A percentile compares a stretch with the other conserved stretches of the same genome.
These are phyloP conservation scores for Diglossa brunneiventris DNA, from an alignment of 2,113 vertebrate species.

Conservation along the genomic window DNA sequence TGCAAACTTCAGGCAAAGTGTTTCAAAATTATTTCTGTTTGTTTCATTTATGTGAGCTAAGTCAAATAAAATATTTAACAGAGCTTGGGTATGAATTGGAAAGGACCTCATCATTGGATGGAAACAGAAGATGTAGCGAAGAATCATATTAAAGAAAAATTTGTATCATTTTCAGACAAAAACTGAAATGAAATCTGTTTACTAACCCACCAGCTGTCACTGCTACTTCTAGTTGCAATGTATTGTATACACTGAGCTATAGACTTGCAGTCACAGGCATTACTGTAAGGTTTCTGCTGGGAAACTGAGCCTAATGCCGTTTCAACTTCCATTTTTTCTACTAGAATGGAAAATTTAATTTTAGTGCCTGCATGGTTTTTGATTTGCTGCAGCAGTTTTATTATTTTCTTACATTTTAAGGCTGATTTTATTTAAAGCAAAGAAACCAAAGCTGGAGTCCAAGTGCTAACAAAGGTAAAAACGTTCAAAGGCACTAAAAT, in stretches of 20 bases:
- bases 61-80: slow-evolving; percentile 61
- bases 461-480: neutral
- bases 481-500: neutral
- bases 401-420: neutral
- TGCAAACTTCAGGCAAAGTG: neutral
- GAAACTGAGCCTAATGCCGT: slow-evolving; percentile 59
- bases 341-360: slow-evolving; percentile 34
- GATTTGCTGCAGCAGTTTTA: accelerated
- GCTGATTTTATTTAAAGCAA: slow-evolving; percentile 30
- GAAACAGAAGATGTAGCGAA: slow-evolving; percentile 59
- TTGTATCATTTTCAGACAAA: slow-evolving; percentile 72
- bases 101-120: slow-evolving; percentile 48
- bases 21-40: slow-evolving; percentile 44
- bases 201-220: slow-evolving; percentile 72
- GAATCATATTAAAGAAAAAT: slow-evolving; percentile 67
- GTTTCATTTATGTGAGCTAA: slow-evolving; percentile 31
- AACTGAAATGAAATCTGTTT: slow-evolving; percentile 74
- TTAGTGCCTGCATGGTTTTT: slow-evolving; percentile 10
- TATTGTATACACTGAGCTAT: slow-evolving; percentile 18
- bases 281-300: slow-evolving; percentile 4
- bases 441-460: neutral
- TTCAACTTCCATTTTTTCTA: slow-evolving; percentile 39
- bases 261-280: slow-evolving; percentile 19
- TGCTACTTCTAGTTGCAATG: slow-evolving; percentile 46
- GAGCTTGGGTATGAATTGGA: slow-evolving; percentile 56